Evolutionary conservation across 2,888 invertebrate genomes (phyloP).

Genomic region (Drosophila helvetica): DNA sequence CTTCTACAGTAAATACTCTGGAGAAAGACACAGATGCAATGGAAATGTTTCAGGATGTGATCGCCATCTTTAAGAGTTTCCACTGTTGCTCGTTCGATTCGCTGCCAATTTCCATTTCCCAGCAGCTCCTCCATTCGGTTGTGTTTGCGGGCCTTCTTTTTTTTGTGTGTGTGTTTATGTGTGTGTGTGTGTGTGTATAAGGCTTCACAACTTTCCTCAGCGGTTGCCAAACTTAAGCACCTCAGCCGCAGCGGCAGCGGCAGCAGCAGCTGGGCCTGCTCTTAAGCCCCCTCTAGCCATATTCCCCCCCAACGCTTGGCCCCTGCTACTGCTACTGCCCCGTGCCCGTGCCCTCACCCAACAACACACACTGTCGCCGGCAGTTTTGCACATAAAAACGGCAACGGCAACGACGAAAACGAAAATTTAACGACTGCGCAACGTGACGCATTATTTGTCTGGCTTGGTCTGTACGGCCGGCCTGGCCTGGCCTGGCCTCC

Average conservation of each 20-base stretch:
- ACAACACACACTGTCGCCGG: constrained; percentile 40
- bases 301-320: constrained; percentile 7
- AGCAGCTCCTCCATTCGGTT: constrained; percentile 33
- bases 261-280: constrained; percentile 43
- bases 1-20: background rate
- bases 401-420: constrained; percentile 70
- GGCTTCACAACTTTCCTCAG: constrained; percentile 67
- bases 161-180: constrained; percentile 7
- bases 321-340: constrained; percentile 10
- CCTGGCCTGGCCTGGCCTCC: constrained; percentile 52
- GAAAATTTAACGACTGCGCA: constrained; percentile 77
- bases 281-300: constrained; percentile 12
- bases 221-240: constrained; percentile 63
- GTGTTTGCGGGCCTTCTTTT: background rate
- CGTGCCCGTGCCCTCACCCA: constrained; percentile 25
- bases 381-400: constrained; percentile 71
- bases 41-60: background rate
- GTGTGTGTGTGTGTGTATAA: constrained; percentile 11
- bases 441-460: constrained; percentile 77
- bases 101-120: constrained; percentile 44
- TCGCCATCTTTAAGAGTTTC: constrained; percentile 4
- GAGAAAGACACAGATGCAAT: constrained; percentile 13
- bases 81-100: constrained; percentile 29
- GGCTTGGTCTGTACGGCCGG: constrained; percentile 62
- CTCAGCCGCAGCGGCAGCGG: constrained; percentile 32